A percentile compares a stretch with the other conserved stretches of the same genome.
Conservation (phyloP, 2,797 vertebrate species). For the Oceanodroma leucorhoa region DNA sequence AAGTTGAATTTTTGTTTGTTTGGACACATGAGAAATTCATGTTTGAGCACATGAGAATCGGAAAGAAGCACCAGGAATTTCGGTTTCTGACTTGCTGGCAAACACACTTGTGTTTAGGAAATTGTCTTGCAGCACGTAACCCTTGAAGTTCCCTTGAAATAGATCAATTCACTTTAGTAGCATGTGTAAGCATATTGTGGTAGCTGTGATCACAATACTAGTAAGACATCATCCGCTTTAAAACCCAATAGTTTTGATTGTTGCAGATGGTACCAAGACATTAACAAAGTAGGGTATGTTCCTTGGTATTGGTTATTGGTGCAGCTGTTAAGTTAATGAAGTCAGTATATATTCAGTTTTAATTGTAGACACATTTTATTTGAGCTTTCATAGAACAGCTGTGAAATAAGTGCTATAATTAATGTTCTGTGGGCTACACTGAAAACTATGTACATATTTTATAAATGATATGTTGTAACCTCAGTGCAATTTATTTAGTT, state of each 20-base stretch:
- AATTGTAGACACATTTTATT: conserved; percentile 67
- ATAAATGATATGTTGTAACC: background rate
- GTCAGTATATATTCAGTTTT: conserved; percentile 60
- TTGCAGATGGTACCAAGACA: conserved; percentile 43
- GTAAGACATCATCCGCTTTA: background rate
- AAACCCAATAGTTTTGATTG: conserved; percentile 10
- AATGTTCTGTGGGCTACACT: conserved; percentile 26
- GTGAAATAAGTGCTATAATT: conserved; percentile 46
- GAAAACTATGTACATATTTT: conserved; percentile 18
- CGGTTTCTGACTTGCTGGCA: background rate
- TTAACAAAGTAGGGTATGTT: conserved; percentile 27
- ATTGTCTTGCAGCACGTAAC: background rate
- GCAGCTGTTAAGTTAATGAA: conserved; percentile 72
- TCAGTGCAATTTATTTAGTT: background rate
- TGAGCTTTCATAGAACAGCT: conserved; percentile 61
- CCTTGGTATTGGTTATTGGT: conserved; percentile 52
- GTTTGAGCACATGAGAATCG: background rate
- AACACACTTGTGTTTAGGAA: background rate
- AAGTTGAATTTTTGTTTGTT: background rate
- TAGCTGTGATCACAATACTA: background rate
- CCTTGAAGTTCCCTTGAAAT: background rate
- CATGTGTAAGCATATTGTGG: background rate
- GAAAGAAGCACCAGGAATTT: background rate
- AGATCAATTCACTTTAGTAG: background rate
- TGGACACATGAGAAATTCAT: background rate